These are phyloP conservation scores for Lerema accius DNA, from an alignment of 1,140 invertebrate species.

Conservation along the genomic window DNA sequence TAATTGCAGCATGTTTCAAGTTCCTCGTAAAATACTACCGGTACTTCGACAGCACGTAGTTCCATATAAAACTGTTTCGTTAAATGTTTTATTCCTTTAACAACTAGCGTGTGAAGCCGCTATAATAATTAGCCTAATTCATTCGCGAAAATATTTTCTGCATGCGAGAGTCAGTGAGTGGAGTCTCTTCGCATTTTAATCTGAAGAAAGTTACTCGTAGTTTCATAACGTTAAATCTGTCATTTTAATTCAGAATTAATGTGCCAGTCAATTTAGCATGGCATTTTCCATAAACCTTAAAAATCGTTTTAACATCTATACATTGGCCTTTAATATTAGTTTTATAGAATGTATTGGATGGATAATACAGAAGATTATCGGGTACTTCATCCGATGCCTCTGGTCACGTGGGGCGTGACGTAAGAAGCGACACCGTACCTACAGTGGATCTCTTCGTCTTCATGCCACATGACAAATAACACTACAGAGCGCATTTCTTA, in stretches of 20 bases:
- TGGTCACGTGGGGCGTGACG: constrained; percentile 9
- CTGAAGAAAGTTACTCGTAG: no score
- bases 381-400: constrained; percentile 14
- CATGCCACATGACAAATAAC: background rate
- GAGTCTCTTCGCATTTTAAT: no score
- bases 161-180: no score
- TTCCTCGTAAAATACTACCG: background rate
- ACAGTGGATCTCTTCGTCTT: background rate
- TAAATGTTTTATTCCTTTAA: background rate
- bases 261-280: no score
- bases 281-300: no score
- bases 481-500: no score
- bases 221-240: no score
- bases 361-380: no score
- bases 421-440: constrained; percentile 16
- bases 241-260: no score
- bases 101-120: background rate
- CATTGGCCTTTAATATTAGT: no score
- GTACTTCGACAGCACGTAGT: background rate
- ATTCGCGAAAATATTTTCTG: background rate
- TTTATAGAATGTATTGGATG: no score
- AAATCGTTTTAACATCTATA: no score
- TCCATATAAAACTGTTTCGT: background rate
- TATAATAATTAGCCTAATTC: background rate
- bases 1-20: background rate